Evolutionary conservation across 2,888 invertebrate species (phyloP), one percentile per base, ranked within the genome.

Genomic region (Papilio protenor): DNA sequence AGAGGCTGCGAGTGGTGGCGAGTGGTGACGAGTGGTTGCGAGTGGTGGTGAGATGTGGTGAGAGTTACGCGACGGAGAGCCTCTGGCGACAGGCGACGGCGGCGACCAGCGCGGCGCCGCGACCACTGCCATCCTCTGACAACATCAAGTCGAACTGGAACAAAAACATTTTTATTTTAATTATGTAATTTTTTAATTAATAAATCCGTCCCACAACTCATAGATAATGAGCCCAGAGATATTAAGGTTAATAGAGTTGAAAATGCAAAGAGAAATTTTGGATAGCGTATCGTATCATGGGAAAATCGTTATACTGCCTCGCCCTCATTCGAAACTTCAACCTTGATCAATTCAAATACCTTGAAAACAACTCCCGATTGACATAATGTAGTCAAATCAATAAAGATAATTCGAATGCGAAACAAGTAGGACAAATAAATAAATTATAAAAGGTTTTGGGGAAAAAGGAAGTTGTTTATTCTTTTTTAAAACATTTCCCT

Each of bases 41-140:
- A 40, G 27, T 11, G 49, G n/a, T 27, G 73, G 45, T 14, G 23
- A 66, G 70, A 79, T 77, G 80, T 12, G 45, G 18, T 77, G 66
- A 52, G 57, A 73, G 70, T 82, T 89, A 90, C 85, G 88, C 87
- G 75, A 83, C 81, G 71, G 81, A 82, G 47, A 83, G 85, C 73
- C 88, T 87, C 86, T 96, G 96, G 85, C 96, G 95, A 84, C 96
- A 96, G 69, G 98, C 98, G 57, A 99, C 98, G 14, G 99, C 99
- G n/a, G 99, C 99, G 18, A 99, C 98, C 76, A 99, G 94, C 79
- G 99, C 99, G 75, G 99, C 99, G 47, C 99, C 99, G 86, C 98
- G 96, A n/a, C 99, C 99, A 86, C 98, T 98, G 74, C 99, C 99
- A 89, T 99, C 99, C 90, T 99, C 98, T 1, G 98, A 98, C 77